Base-by-base conservation (phyloP, 2,888 invertebrate species). In the Calephelis perditalis region DNA sequence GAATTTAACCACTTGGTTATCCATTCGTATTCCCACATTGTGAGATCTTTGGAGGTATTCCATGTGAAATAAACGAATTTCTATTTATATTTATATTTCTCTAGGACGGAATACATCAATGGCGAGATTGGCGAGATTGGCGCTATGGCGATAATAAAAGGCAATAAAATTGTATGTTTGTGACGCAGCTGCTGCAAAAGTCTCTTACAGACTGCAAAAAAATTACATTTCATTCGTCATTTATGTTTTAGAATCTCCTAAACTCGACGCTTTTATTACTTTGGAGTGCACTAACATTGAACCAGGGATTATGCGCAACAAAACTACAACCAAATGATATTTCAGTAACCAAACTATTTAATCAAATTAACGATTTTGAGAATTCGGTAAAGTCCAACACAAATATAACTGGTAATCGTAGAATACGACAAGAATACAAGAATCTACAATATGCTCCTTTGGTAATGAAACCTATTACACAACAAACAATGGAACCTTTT, bases 391-490 rank as follows among this genome's bases (percentile, higher is more conserved):
- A 40, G 7, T 8, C 4, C 8, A 54, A 54, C 36, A 54, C 7
- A 35, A 36, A 26, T 7, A 36, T 54, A 54, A n/a, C 52, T 36
- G 35, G 36, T 35, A 54, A 54, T n/a, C 35, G 54, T 35, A 26
- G n/a, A 54, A 54, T 54, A 54, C 54, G 35, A 35, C 35, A 54
- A 7, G 7, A 35, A 11, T 36, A 11, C n/a, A 35, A 35, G 11
- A 35, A 54, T 54, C 36, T 54, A n/a, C 52, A 54, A 54, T 54
- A 54, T 7, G 52, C 52, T 7, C 52, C 52, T 6, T 35, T 52
- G 10, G 9, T 11, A 52, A 2, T 54, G 2, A 36, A 6, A 26
- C 2, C 52, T 36, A 36, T 7, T 9, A 8, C 9, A 35, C 11
- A n/a, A 36, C 8, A 54, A 36, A 54, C 4, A 10, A 3, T 35